Base-by-base conservation (phyloP, 2,888 invertebrate species). In the Coelinius sp. region DNA sequence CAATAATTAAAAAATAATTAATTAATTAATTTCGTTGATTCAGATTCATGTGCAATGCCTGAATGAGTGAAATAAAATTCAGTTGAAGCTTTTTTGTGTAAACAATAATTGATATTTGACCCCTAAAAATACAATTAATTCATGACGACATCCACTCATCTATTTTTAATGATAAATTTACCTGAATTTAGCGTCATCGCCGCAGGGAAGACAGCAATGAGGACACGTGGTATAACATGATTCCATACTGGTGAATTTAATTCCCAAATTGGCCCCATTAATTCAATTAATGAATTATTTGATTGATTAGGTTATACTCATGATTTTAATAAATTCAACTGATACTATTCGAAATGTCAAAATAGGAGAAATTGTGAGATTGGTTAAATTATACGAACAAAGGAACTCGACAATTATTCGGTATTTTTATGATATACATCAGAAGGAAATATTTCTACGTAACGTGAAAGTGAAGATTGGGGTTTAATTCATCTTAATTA, bases 101-200 rank as follows among this genome's bases (percentile, higher is more conserved):
- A 31, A 31, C 31, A 5, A 7, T 3, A 31, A 5, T 31, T 5
- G 7, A 31, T 7, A 31, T 31, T 3, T 31, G 31, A 31, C 7
- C 35, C 35, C 20, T 49, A 49, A 49, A 20, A 49, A 49, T 49
- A 49, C 20, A 14, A 41, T 2, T 41, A 41, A 41, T n/a, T n/a
- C 6, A 17, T 49, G 14, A 17, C 7, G 12, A 49, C 46, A 14
- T 20, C 46, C 22, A 27, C 3, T 35, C n/a, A 25, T 41, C 25
- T 25, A 22, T 67, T 66, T 53, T 20, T 71, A 68, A n/a, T 27
- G n/a, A n/a, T 20, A 0, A 31, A 24, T 78, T 25, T 80, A 82
- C 80, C 79, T 80, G 77, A 74, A 74, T 53, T 75, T 73, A 72
- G 73, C 74, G 77, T 82, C 79, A 73, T 79, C 79, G 49, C 66